Evolutionary conservation across 92 coral and sea anemone species (phyloP).

Genomic region (Epizoanthus stellaris): DNA sequence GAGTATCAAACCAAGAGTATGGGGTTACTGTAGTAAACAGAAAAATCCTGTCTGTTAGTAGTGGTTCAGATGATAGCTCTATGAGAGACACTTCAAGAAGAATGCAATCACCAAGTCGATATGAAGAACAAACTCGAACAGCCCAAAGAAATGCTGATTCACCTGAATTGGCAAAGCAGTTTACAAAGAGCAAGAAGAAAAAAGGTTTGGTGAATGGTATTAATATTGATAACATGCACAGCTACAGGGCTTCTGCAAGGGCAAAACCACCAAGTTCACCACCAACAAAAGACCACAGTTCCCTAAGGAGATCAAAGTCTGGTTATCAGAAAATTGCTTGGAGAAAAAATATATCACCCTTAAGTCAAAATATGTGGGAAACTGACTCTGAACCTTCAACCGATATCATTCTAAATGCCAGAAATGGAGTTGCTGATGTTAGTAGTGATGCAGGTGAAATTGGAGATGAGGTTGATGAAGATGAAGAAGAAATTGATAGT

Average conservation of each 20-base stretch:
- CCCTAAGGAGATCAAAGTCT: neutral
- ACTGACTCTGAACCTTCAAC: conserved; percentile 63
- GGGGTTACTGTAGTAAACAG: neutral
- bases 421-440: conserved; percentile 11
- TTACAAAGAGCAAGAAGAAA: neutral
- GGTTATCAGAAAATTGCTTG: conserved; percentile 18
- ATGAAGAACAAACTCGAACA: neutral
- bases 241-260: neutral
- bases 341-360: conserved; percentile 42
- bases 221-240: neutral
- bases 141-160: neutral
- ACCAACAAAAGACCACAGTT: conserved; percentile 15
- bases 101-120: conserved; percentile 1
- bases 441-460: conserved; percentile 68
- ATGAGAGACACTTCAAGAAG: neutral
- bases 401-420: conserved; percentile 43
- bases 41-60: conserved; percentile 16
- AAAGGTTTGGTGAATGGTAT: neutral
- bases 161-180: conserved; percentile 11
- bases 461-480: conserved; percentile 76
- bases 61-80: conserved; percentile 8
- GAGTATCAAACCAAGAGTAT: neutral
- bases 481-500: conserved; percentile 74
- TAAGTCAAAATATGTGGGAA: conserved; percentile 60
- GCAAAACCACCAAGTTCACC: conserved; percentile 16